Conservation (phyloP, 2,888 invertebrate species). For the Octodonta nipae region DNA sequence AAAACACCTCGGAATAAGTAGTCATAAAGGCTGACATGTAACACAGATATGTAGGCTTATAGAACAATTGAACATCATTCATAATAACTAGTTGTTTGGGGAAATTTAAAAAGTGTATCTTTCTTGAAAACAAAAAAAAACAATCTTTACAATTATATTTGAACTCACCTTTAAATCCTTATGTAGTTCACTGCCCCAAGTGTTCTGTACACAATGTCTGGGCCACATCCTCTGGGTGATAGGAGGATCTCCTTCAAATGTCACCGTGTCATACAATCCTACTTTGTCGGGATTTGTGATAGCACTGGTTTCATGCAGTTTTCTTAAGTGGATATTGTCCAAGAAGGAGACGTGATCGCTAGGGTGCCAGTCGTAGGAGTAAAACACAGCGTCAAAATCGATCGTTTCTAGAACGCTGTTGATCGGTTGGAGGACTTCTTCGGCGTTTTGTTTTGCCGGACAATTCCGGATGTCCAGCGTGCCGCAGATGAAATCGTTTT, state of each 20-base stretch:
- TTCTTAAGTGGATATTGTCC: constrained; percentile 62
- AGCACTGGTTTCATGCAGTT: constrained; percentile 55
- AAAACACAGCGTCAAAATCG: constrained; percentile 74
- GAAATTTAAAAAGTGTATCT: too few species aligned
- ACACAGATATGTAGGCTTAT: too few species aligned
- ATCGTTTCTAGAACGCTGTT: constrained; percentile 68
- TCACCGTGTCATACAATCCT: constrained; percentile 74
- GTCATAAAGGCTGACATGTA: too few species aligned
- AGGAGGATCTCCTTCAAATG: constrained; percentile 72
- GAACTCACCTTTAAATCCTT: constrained; percentile 62
- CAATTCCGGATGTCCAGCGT: constrained; percentile 82
- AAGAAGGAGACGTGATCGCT: constrained; percentile 88
- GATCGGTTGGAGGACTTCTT: constrained; percentile 79
- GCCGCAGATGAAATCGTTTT: constrained; percentile 94
- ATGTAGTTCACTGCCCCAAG: constrained; percentile 87
- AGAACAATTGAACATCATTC: too few species aligned
- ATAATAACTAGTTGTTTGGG: too few species aligned
- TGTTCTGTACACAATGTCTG: constrained; percentile 84
- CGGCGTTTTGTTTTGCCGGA: constrained; percentile 77
- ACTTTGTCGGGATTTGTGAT: constrained; percentile 56
- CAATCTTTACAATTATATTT: too few species aligned
- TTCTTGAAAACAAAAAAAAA: too few species aligned
- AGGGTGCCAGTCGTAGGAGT: constrained; percentile 94
- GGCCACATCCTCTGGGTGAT: constrained; percentile 88
- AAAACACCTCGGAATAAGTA: too few species aligned